A percentile compares a stretch with the other conserved stretches of the same genome.
Evolutionary conservation across 1,140 invertebrate genomes (phyloP).

Genomic region (Hypsibius dujardini): DNA sequence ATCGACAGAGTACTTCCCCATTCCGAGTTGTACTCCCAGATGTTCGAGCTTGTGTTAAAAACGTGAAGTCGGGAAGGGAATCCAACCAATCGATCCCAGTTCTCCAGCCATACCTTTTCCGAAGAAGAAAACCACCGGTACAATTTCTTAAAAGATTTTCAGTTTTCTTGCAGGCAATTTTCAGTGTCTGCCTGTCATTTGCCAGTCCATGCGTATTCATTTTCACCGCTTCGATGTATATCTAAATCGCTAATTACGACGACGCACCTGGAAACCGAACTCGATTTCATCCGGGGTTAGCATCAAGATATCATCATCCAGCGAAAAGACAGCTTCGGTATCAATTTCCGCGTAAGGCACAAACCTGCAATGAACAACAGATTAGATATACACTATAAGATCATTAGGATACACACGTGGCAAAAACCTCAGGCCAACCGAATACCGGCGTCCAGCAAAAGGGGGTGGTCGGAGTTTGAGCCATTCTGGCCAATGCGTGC

Average conservation of each 20-base stretch:
- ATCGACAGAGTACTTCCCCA: slow-evolving; percentile 85
- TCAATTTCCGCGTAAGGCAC: slow-evolving; percentile 79
- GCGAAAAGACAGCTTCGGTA: slow-evolving; percentile 71
- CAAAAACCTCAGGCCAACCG: no score
- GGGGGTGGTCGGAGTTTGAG: no score
- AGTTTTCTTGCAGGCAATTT: no score
- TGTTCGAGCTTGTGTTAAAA: slow-evolving; percentile 62
- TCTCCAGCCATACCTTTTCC: slow-evolving; percentile 68
- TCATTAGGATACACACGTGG: no score
- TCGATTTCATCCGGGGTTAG: slow-evolving; percentile 76
- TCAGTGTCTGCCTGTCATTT: no score
- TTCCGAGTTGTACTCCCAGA: slow-evolving; percentile 79
- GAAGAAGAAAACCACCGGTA: slow-evolving; percentile 19
- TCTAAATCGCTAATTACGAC: no score
- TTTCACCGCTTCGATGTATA: no score
- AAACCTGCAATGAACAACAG: slow-evolving; percentile 37
- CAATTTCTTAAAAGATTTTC: not conserved
- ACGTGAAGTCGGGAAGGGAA: slow-evolving; percentile 74
- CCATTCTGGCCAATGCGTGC: no score
- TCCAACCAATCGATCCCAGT: slow-evolving; percentile 73
- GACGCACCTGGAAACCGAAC: slow-evolving; percentile 55
- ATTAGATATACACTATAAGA: no score
- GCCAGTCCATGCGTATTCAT: no score
- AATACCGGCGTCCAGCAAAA: no score
- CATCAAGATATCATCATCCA: slow-evolving; percentile 87